Evolutionary conservation across 2,888 invertebrate species (phyloP).

Genomic region (Philaethria dido): DNA sequence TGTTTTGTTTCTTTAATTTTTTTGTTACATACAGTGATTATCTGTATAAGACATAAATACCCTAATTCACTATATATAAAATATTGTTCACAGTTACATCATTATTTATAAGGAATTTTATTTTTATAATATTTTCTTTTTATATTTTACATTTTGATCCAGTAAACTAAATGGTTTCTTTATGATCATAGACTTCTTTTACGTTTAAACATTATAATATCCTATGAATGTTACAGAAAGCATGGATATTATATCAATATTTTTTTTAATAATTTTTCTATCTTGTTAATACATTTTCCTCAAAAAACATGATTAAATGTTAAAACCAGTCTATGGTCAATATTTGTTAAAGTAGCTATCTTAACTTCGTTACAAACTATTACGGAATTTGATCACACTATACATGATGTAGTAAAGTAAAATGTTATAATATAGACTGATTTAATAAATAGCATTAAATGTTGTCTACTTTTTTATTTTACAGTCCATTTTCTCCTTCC

Average conservation of each 20-base stretch:
- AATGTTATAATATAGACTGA: constrained; percentile 46
- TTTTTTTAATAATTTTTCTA: background rate
- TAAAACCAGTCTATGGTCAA: constrained; percentile 45
- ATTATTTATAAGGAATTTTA: constrained; percentile 1
- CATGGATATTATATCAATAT: too few relatives aligned
- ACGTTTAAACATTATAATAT: constrained; percentile 2
- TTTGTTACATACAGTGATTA: too few relatives aligned
- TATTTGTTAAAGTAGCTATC: background rate
- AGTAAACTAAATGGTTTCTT: background rate
- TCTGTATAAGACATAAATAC: too few relatives aligned
- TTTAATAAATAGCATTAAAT: constrained; percentile 43
- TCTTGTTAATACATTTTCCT: background rate
- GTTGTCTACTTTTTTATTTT: constrained; percentile 42
- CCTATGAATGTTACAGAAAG: background rate
- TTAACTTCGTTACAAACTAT: background rate
- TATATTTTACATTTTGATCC: background rate
- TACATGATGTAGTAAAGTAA: background rate
- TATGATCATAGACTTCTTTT: constrained; percentile 16
- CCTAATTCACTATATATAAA: background rate
- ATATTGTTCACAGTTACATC: background rate
- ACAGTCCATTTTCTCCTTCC: too few relatives aligned
- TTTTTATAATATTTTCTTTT: background rate
- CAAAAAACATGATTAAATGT: background rate
- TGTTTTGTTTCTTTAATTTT: too few relatives aligned
- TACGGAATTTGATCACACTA: background rate